Percentiles rank a stretch among this genome's conserved stretches.
Conservation (phyloP, 2,113 vertebrate genomes). For the Cranoglanis bouderius region DNA sequence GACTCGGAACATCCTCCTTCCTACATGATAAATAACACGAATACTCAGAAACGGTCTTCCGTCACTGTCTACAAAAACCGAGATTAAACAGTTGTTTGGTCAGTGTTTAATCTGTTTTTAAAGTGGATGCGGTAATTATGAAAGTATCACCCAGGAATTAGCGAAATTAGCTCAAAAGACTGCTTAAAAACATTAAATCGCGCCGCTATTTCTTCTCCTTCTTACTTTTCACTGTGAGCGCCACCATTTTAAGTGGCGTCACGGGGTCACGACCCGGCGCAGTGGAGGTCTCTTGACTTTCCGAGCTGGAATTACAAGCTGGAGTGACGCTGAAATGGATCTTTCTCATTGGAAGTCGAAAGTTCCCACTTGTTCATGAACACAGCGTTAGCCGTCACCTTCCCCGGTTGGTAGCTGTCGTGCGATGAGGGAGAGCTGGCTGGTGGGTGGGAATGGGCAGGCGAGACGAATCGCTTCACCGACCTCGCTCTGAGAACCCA, state of each 20-base stretch:
- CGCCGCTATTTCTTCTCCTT: neutral
- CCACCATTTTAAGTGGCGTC: neutral
- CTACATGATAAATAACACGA: neutral
- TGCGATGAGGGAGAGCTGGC: neutral
- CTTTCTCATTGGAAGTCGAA: neutral
- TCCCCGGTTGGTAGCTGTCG: too few species aligned
- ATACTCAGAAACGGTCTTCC: neutral
- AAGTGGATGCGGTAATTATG: neutral
- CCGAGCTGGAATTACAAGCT: neutral
- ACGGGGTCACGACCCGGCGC: neutral
- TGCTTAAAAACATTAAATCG: neutral
- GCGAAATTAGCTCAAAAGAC: neutral
- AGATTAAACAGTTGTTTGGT: neutral
- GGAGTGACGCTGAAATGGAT: neutral
- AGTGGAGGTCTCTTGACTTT: neutral
- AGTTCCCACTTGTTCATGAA: neutral
- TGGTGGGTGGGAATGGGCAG: too few species aligned
- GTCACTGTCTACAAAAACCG: neutral
- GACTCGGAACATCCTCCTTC: neutral
- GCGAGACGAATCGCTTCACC: neutral
- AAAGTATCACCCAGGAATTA: too few species aligned
- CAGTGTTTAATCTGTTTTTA: neutral
- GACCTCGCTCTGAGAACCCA: neutral
- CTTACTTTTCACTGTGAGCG: neutral
- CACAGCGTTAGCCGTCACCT: neutral